Conservation (phyloP, 1,140 invertebrate species). For the Hypsibius dujardini region DNA sequence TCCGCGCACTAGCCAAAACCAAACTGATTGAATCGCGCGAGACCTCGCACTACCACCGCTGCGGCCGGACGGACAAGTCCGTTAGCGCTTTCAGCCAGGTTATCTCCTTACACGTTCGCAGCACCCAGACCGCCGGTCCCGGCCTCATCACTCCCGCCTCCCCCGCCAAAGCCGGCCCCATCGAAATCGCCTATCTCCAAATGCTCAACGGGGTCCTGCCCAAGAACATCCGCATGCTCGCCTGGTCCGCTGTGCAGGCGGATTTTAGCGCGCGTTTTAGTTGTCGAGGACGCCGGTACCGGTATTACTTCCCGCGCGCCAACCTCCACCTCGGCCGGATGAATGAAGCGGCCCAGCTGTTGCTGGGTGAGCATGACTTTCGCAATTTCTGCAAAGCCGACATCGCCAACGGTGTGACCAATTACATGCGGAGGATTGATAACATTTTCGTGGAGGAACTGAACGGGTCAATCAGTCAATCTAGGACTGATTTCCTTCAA, state of each 20-base stretch:
- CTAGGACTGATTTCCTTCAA: no score
- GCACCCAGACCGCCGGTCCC: conserved; percentile 38
- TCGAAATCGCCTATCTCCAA: conserved; percentile 67
- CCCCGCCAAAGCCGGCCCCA: conserved; percentile 33
- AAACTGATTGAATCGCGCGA: conserved; percentile 62
- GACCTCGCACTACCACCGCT: conserved; percentile 72
- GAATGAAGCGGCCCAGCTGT: conserved; percentile 47
- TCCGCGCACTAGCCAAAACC: conserved; percentile 58
- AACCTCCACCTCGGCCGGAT: conserved; percentile 62
- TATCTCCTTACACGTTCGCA: conserved; percentile 61
- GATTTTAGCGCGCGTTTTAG: conserved; percentile 47
- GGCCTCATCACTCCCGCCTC: conserved; percentile 35
- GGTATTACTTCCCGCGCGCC: conserved; percentile 77
- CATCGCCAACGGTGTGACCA: conserved; percentile 38
- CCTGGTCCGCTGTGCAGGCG: conserved; percentile 58
- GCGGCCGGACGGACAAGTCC: conserved; percentile 91
- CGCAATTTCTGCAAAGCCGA: conserved; percentile 98
- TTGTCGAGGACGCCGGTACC: conserved; percentile 47
- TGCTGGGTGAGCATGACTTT: conserved; percentile 77
- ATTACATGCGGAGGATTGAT: no score
- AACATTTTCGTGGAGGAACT: no score
- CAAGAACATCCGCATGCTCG: conserved; percentile 59
- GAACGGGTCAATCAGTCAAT: no score
- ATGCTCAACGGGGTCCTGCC: conserved; percentile 78
- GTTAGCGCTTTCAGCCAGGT: conserved; percentile 91